Evolutionary conservation across 2,797 vertebrate genomes (phyloP).

Genomic region (Sebastes elongatus): DNA sequence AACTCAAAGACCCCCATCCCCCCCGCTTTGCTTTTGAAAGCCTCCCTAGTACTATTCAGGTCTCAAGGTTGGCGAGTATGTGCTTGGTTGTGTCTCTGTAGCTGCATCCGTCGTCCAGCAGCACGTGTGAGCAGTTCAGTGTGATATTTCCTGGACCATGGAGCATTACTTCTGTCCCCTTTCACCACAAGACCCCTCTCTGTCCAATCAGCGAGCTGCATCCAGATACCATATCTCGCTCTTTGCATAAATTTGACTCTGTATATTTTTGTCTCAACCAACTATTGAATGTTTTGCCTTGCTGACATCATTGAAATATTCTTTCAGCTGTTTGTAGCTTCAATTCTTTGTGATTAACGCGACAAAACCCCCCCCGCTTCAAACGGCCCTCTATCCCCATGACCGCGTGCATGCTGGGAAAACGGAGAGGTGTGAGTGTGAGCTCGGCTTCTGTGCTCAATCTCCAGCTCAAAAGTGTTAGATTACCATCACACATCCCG

Average conservation of each 20-base stretch:
- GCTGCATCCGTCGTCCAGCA: slow-evolving; percentile 8
- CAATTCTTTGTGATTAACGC: not conserved
- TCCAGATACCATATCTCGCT: not conserved
- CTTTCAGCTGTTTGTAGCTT: not conserved
- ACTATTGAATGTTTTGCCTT: not conserved
- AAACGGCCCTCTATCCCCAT: not conserved
- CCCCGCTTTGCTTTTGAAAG: no score
- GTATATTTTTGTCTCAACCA: not conserved
- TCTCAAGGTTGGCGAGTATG: no score
- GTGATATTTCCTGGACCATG: not conserved
- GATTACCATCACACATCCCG: slow-evolving; percentile 59
- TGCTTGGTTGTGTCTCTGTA: not conserved
- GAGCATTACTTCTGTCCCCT: not conserved
- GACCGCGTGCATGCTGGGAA: not conserved
- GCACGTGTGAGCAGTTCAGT: slow-evolving; percentile 21
- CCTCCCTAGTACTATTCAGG: no score
- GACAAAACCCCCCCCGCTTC: not conserved
- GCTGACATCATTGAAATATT: not conserved
- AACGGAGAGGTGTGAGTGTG: slow-evolving; percentile 49
- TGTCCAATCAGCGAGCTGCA: not conserved
- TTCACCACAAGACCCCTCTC: slow-evolving; percentile 4
- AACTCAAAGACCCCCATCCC: no score
- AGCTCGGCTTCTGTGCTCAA: slow-evolving; percentile 27
- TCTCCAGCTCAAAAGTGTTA: slow-evolving; percentile 50
- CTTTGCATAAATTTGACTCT: slow-evolving; percentile 3